Percentiles rank a stretch among this genome's conserved stretches.
These are phyloP conservation scores for Saccopteryx bilineata DNA, from an alignment of 2,113 vertebrate genomes.

Conservation along the genomic window DNA sequence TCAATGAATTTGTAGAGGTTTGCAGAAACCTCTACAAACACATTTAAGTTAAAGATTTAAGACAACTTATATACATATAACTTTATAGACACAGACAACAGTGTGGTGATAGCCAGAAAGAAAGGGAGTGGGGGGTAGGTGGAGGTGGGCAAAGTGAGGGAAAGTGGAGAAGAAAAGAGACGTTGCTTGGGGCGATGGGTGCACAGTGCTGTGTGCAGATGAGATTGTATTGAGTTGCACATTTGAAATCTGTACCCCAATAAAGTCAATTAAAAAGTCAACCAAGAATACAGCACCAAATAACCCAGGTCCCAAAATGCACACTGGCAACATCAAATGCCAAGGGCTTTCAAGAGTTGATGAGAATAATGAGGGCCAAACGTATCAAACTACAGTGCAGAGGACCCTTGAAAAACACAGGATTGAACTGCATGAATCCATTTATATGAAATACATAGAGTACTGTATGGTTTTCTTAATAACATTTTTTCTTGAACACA, in stretches of 20 bases:
- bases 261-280: not conserved
- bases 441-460: not conserved
- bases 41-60: not conserved
- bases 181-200: no score
- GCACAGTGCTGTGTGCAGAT: no score
- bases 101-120: no score
- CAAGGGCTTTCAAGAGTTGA: not conserved
- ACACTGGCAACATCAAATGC: not conserved
- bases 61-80: no score
- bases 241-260: no score
- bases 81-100: no score
- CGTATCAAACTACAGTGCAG: not conserved
- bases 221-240: no score
- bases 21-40: not conserved
- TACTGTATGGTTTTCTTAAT: not conserved
- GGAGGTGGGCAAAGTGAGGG: no score
- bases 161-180: no score
- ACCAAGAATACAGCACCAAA: not conserved
- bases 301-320: not conserved
- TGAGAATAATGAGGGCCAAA: not conserved
- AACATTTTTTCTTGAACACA: not conserved
- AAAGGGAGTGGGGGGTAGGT: no score
- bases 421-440: not conserved
- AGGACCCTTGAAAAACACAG: not conserved
- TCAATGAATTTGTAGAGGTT: not conserved